Evolutionary conservation across 2,888 invertebrate genomes (phyloP).

Genomic region (Ferdinandea cuprea): DNA sequence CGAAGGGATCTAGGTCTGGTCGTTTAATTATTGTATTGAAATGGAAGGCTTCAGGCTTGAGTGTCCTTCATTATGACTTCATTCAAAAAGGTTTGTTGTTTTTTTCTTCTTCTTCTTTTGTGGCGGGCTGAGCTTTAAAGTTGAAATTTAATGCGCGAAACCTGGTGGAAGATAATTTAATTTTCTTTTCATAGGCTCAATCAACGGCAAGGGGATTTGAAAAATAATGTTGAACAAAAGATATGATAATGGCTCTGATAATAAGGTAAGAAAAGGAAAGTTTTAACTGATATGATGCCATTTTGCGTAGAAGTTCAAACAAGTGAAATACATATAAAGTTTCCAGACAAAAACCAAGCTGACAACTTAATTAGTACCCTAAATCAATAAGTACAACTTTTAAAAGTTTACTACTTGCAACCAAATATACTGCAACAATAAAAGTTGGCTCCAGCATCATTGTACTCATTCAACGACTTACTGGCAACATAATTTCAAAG

Average conservation of each 20-base stretch:
- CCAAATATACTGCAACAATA: not conserved
- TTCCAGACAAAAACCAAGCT: no score
- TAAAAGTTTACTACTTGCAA: not conserved
- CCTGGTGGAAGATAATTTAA: conserved; percentile 40
- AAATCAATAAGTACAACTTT: no score
- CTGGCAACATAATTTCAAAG: conserved; percentile 37
- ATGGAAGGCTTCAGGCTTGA: conserved; percentile 10
- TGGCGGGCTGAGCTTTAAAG: not conserved
- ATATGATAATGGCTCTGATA: not conserved
- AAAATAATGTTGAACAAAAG: conserved; percentile 12
- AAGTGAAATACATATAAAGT: no score
- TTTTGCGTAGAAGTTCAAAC: no score
- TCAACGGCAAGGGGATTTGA: conserved; percentile 8
- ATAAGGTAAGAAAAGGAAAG: not conserved
- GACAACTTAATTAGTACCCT: no score
- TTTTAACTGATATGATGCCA: no score
- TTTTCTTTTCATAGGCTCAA: conserved; percentile 37
- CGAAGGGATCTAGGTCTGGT: conserved; percentile 8
- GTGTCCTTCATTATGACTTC: conserved; percentile 26
- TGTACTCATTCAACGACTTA: conserved; percentile 18
- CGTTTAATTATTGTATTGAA: conserved; percentile 36
- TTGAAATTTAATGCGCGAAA: no score
- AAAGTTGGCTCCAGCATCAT: conserved; percentile 37
- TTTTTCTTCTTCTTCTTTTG: not conserved
- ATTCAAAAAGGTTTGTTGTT: conserved; percentile 2